Evolutionary conservation across 2,797 vertebrate genomes (phyloP).

Genomic region (Chelmon rostratus): DNA sequence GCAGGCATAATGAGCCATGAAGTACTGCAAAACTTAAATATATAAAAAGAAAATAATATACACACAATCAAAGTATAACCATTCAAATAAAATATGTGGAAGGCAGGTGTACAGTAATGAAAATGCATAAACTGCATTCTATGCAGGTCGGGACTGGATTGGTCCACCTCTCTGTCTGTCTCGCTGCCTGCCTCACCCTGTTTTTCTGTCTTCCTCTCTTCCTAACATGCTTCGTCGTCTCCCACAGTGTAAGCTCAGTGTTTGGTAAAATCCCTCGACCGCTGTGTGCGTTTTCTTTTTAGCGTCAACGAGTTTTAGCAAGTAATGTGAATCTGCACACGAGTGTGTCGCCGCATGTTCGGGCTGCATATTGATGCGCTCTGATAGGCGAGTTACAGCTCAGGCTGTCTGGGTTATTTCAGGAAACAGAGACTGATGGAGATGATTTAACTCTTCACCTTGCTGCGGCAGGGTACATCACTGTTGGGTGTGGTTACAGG

Average conservation of each 20-base stretch:
- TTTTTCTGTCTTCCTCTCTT: not conserved
- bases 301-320: not conserved
- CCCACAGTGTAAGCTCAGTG: not conserved
- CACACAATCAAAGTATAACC: too few species aligned
- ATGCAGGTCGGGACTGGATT: not conserved
- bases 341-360: not conserved
- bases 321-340: not conserved
- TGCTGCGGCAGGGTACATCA: not conserved
- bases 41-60: too few species aligned
- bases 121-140: too few species aligned
- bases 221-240: slow-evolving; percentile 5
- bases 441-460: not conserved
- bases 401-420: not conserved
- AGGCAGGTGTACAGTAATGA: too few species aligned
- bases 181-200: not conserved
- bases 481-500: not conserved
- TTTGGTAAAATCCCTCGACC: slow-evolving; percentile 29
- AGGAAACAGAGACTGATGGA: not conserved
- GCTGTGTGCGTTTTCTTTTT: slow-evolving; percentile 9
- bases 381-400: not conserved
- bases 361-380: not conserved
- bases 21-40: not conserved
- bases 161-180: slow-evolving; percentile 20
- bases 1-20: not conserved
- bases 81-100: too few species aligned